These are phyloP conservation scores for Neogobius melanostomus DNA, from an alignment of 2,113 vertebrate genomes.

Conservation along the genomic window DNA sequence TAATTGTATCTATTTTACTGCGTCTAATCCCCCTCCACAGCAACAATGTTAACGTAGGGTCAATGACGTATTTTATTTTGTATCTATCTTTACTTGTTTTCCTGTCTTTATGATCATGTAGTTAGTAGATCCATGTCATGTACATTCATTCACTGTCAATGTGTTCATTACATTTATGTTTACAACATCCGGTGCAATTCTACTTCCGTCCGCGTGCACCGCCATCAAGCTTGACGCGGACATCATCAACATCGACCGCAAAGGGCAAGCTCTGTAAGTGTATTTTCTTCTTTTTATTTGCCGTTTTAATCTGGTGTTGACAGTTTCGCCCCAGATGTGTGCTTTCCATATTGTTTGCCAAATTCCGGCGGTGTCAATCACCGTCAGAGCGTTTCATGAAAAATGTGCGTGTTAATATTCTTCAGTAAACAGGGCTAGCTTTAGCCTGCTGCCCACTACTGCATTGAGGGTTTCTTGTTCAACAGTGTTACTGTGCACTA, in stretches of 20 bases:
- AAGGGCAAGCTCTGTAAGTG: constrained; percentile 6
- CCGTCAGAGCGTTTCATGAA: not conserved
- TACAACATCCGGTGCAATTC: not conserved
- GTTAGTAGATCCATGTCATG: too few relatives aligned
- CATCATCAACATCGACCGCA: constrained; percentile 1
- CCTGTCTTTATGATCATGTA: too few relatives aligned
- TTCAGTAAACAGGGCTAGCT: constrained; percentile 26
- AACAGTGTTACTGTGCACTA: too few relatives aligned
- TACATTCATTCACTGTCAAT: too few relatives aligned
- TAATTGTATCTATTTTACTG: not conserved
- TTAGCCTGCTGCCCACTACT: constrained; percentile 28
- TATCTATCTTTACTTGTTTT: too few relatives aligned
- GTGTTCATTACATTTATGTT: not conserved
- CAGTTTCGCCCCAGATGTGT: not conserved
- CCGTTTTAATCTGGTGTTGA: not conserved
- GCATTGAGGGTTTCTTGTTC: too few relatives aligned
- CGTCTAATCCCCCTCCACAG: not conserved
- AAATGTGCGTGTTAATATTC: not conserved
- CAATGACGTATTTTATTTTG: too few relatives aligned
- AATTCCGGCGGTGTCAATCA: constrained; percentile 9
- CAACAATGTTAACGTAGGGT: too few relatives aligned
- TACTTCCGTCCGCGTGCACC: constrained; percentile 12
- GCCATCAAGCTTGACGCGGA: not conserved
- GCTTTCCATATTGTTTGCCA: not conserved
- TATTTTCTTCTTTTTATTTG: not conserved